Evolutionary conservation across 2,888 invertebrate species (phyloP).

Genomic region (Cantharis lateralis): DNA sequence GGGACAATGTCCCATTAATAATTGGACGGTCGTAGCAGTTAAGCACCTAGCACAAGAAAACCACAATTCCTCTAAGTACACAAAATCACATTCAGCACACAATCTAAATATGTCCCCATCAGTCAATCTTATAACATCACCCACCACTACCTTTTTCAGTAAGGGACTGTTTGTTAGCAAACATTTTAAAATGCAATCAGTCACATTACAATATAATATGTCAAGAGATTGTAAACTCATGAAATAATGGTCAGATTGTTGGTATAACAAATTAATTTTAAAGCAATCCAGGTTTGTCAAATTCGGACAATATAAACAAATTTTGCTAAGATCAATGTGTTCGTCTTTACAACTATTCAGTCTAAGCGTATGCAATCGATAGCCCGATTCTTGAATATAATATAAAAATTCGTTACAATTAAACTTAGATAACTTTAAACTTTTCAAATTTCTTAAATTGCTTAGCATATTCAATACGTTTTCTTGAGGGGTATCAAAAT

Average conservation of each 20-base stretch:
- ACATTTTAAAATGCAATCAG: slow-evolving; percentile 62
- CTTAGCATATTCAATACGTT: slow-evolving; percentile 61
- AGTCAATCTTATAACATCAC: slow-evolving; percentile 67
- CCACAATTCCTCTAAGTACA: slow-evolving; percentile 69
- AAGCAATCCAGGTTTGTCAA: slow-evolving; percentile 68
- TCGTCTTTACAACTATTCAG: slow-evolving; percentile 45
- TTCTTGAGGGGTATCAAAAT: slow-evolving; percentile 66
- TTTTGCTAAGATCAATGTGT: slow-evolving; percentile 45
- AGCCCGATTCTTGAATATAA: slow-evolving; percentile 59
- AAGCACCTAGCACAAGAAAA: slow-evolving; percentile 70
- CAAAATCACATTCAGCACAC: slow-evolving; percentile 67
- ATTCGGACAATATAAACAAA: slow-evolving; percentile 54
- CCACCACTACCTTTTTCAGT: slow-evolving; percentile 66
- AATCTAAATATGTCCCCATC: slow-evolving; percentile 72
- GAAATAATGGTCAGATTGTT: slow-evolving; percentile 62
- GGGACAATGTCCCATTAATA: slow-evolving; percentile 70
- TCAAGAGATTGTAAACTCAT: slow-evolving; percentile 67
- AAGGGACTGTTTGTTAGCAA: slow-evolving; percentile 65
- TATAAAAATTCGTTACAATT: slow-evolving; percentile 64
- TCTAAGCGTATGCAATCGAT: slow-evolving; percentile 45
- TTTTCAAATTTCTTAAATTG: slow-evolving; percentile 58
- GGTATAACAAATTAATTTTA: slow-evolving; percentile 66
- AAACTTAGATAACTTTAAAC: slow-evolving; percentile 67
- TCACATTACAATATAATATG: slow-evolving; percentile 68
- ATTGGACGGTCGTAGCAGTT: slow-evolving; percentile 66